A percentile compares a stretch with the other conserved stretches of the same genome.
These are phyloP conservation scores for Propithecus coquereli DNA, from an alignment of 2,113 vertebrate species.

Conservation along the genomic window DNA sequence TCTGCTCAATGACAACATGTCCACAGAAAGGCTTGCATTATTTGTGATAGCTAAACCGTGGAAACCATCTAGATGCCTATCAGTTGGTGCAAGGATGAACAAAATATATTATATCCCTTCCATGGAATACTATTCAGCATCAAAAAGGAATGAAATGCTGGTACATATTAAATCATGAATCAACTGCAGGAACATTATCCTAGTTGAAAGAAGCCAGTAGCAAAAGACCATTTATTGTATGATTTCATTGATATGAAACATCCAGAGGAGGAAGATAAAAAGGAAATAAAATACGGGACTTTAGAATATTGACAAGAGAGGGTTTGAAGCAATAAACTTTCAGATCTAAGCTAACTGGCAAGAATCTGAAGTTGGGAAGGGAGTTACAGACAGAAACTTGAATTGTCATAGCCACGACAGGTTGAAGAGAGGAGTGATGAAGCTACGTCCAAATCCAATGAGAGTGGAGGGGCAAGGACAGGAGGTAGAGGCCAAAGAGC, in stretches of 20 bases:
- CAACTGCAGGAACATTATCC: not conserved
- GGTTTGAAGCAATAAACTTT: not conserved
- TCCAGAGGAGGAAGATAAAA: not conserved
- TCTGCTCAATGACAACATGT: not conserved
- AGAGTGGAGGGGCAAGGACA: not conserved
- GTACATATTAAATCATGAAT: rapidly evolving
- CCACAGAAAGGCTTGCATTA: not conserved
- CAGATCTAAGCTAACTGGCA: not conserved
- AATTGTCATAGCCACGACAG: not conserved
- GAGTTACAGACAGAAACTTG: not conserved
- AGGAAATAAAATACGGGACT: no score
- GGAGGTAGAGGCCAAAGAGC: not conserved
- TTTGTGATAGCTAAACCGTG: not conserved
- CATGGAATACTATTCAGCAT: rapidly evolving
- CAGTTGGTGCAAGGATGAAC: not conserved
- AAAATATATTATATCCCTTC: rapidly evolving
- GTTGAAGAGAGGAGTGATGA: no score
- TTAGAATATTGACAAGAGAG: not conserved
- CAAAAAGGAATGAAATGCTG: not conserved
- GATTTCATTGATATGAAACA: not conserved
- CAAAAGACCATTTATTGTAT: no score
- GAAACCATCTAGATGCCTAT: not conserved
- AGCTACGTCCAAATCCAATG: no score
- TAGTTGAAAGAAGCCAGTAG: no score
- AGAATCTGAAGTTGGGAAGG: not conserved